Evolutionary conservation across 64 coral and sea anemone genomes (phyloP), one percentile per base, ranked within the genome.

Genomic region (Catalaphyllia jardinei): DNA sequence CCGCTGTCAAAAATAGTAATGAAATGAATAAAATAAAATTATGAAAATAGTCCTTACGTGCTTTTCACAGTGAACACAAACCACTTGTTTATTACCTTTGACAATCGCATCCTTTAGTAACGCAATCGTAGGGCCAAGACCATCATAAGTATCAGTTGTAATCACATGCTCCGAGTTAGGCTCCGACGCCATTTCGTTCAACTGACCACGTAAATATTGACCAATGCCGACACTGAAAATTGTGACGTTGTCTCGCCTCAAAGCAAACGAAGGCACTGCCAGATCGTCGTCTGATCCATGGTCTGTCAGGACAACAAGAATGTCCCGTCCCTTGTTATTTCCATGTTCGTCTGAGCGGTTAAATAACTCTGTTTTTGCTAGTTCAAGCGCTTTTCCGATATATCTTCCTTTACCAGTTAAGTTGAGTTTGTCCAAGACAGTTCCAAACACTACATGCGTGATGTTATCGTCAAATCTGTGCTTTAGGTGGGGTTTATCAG

Each of bases 81-180:
- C 54, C 10, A 14, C 0, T 57, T 10, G n/a, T 25, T 25, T n/a
- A 11, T n/a, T 69, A 69, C 65, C 65, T 69, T 69, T 10, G 25
- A 69, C 9, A 28, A 69, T 69, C 8, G 65, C 65, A 69, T 69
- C 65, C n/a, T 69, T 69, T 27, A 69, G 65, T 12, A 22, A 25
- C 22, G 65, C 65, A n/a, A 69, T 69, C 22, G 25, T 27, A n/a
- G n/a, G 65, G 25, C 65, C 65, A 69, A 69, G 65, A n/a, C 22
- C 65, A 10, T n/a, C 65, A 28, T 69, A 69, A 69, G 8, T 17
- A 39, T 38, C 31, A 22, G 9, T 12, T n/a, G 76, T 49, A 19
- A 78, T 14, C 35, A 78, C 76, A 78, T 78, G 35, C 10, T 78
- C 29, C 20, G 76, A 78, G 76, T 78, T 55, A 12, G 76, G 76